phyloP scores from a whole-genome alignment of 2,113 vertebrate genomes.

The Lophius piscatorius region DNA sequence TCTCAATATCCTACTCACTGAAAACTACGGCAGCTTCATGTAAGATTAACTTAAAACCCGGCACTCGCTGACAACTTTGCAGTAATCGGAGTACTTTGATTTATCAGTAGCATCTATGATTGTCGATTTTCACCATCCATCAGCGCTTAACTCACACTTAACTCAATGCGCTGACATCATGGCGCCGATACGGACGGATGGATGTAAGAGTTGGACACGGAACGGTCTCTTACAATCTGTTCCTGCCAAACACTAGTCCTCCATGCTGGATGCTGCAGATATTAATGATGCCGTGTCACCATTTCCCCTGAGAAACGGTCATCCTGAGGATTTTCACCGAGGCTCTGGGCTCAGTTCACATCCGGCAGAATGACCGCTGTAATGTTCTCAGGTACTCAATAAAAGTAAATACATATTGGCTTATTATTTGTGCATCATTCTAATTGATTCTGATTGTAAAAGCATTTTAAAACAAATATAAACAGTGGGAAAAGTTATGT shows the following conservation, averaged over 20 bases:
- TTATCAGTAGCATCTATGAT: slow-evolving; percentile 56
- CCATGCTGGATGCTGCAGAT: slow-evolving; percentile 38
- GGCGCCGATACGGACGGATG: slow-evolving; percentile 43
- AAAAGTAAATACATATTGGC: too few species aligned
- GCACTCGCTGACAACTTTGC: slow-evolving; percentile 33
- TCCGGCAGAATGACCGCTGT: slow-evolving; percentile 23
- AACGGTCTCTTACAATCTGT: slow-evolving; percentile 43
- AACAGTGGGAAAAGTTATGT: too few species aligned
- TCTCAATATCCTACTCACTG: slow-evolving; percentile 32
- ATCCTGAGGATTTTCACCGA: slow-evolving; percentile 26
- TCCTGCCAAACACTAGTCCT: slow-evolving; percentile 60
- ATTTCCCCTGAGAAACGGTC: slow-evolving; percentile 47
- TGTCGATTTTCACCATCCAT: slow-evolving; percentile 57
- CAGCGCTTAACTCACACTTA: slow-evolving; percentile 55
- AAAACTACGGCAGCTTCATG: slow-evolving; percentile 11
- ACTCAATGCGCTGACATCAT: slow-evolving; percentile 17
- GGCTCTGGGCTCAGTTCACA: slow-evolving; percentile 22
- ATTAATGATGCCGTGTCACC: slow-evolving; percentile 61
- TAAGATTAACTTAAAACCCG: slow-evolving; percentile 44
- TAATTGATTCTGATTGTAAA: too few species aligned
- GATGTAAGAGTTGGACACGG: slow-evolving; percentile 44
- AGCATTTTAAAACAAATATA: too few species aligned
- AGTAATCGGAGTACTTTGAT: slow-evolving; percentile 53
- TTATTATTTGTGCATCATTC: too few species aligned
- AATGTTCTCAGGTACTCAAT: slow-evolving; percentile 43